phyloP scores from a whole-genome alignment of 2,113 vertebrate species.

The Odobenus rosmarus region DNA sequence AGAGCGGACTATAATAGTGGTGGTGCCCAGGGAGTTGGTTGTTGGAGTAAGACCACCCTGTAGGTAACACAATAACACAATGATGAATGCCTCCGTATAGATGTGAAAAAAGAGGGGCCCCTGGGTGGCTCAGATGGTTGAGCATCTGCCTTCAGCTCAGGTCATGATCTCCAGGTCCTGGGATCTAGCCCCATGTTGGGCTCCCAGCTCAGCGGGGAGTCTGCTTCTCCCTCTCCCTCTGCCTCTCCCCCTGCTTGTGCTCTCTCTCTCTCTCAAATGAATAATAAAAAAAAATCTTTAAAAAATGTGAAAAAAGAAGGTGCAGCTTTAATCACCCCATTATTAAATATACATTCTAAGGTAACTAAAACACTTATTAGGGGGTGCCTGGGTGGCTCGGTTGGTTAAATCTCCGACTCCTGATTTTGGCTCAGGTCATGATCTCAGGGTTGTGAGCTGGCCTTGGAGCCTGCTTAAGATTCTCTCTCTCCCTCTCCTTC shows the following conservation, averaged over 20 bases:
- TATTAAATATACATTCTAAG: neutral
- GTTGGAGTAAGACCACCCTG: accelerated
- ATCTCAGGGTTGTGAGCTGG: neutral
- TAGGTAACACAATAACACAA: accelerated
- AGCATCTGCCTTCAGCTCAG: too few relatives aligned
- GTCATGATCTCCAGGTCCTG: too few relatives aligned
- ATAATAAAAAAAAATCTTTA: too few relatives aligned
- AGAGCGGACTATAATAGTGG: neutral
- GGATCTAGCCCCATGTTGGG: too few relatives aligned
- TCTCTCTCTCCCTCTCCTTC: neutral
- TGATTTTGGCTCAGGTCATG: neutral
- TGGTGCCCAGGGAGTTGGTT: accelerated
- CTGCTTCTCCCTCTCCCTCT: too few relatives aligned
- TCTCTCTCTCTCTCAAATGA: too few relatives aligned
- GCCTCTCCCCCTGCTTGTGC: too few relatives aligned
- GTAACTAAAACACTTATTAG: neutral
- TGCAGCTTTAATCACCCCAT: neutral
- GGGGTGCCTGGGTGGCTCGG: neutral
- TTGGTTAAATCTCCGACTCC: accelerated
- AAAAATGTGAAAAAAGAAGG: neutral
- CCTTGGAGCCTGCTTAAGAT: neutral
- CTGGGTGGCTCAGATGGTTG: too few relatives aligned
- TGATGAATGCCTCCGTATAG: neutral
- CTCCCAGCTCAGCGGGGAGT: too few relatives aligned
- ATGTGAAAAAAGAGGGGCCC: neutral